These are phyloP conservation scores for Ceratotherium simum DNA, from an alignment of 2,113 vertebrate genomes.

Conservation along the genomic window DNA sequence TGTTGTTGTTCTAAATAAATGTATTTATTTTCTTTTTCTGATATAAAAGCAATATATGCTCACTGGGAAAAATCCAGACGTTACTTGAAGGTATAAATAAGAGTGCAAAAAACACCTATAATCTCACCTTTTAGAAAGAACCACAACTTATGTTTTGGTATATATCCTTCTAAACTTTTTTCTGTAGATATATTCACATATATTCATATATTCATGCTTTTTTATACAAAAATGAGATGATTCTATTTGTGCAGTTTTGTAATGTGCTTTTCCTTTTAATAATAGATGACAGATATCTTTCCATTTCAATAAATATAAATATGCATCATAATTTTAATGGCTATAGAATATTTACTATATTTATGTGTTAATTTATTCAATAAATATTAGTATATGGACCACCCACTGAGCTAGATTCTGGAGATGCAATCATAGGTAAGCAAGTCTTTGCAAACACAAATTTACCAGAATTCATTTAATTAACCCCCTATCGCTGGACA, in stretches of 20 bases:
- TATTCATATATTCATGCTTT: background rate
- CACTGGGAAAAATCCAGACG: background rate
- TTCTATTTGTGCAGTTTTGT: background rate
- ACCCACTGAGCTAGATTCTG: background rate
- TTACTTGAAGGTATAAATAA: background rate
- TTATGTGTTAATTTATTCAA: background rate
- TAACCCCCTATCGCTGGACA: background rate
- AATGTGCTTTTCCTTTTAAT: background rate
- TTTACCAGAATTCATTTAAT: background rate
- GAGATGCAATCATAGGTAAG: background rate
- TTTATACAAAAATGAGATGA: background rate
- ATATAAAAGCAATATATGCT: background rate
- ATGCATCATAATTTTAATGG: background rate
- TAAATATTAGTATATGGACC: background rate
- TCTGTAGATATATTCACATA: background rate
- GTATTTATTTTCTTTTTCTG: background rate
- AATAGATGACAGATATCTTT: background rate
- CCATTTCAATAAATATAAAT: background rate
- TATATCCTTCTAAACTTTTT: background rate
- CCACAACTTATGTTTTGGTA: background rate
- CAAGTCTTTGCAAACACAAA: background rate
- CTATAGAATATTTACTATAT: background rate
- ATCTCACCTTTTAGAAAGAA: background rate
- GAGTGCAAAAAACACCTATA: background rate
- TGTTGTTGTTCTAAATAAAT: conserved; percentile 32